A percentile compares a stretch with the other conserved stretches of the same genome.
phyloP scores from a whole-genome alignment of 2,888 invertebrate genomes.

The Acheta domesticus region DNA sequence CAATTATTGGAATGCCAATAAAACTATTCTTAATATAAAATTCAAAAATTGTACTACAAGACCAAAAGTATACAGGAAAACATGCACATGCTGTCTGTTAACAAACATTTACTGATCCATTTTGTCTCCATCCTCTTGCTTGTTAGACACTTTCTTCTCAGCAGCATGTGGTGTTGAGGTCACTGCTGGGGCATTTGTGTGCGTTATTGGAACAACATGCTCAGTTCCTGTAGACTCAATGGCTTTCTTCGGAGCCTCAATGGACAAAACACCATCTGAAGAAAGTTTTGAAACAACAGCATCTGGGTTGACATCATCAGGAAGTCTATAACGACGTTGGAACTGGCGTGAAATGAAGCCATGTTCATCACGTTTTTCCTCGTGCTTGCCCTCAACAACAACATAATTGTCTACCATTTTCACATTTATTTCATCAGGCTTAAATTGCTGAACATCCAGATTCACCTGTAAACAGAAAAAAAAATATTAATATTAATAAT shows the following conservation, averaged over 20 bases:
- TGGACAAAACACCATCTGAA: constrained; percentile 47
- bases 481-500: not conserved
- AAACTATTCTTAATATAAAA: too few relatives aligned
- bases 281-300: constrained; percentile 46
- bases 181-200: constrained; percentile 27
- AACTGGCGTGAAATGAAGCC: constrained; percentile 53
- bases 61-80: too few relatives aligned
- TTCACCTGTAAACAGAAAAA: constrained; percentile 24
- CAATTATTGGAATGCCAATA: too few relatives aligned
- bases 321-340: constrained; percentile 50
- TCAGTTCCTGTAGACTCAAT: constrained; percentile 18
- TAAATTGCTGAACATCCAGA: constrained; percentile 48
- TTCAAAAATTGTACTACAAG: too few relatives aligned
- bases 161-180: not conserved
- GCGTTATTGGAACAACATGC: constrained; percentile 26
- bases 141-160: not conserved
- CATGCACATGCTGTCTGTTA: too few relatives aligned
- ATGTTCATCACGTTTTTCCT: constrained; percentile 51
- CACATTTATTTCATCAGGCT: constrained; percentile 48
- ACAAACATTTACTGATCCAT: not conserved
- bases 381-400: constrained; percentile 51
- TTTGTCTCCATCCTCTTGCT: not conserved
- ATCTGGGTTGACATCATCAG: constrained; percentile 46
- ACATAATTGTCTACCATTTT: constrained; percentile 47
- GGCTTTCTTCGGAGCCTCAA: constrained; percentile 44